Conservation (phyloP, 1,140 invertebrate genomes). For the Propsilocerus akamusi region DNA sequence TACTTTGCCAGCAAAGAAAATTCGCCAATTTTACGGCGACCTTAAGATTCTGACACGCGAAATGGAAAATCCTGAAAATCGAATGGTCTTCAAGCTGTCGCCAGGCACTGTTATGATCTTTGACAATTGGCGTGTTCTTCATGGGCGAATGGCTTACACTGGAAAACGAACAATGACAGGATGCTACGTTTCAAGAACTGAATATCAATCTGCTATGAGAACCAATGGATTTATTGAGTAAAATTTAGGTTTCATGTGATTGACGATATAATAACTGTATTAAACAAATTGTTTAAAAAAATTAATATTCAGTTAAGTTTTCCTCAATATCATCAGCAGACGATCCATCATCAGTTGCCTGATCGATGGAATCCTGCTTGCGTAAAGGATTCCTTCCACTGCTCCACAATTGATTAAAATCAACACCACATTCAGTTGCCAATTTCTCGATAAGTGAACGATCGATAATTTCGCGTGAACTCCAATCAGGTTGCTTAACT, state of each 20-base stretch:
- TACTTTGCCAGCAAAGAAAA: constrained; percentile 28
- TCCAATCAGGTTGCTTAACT: constrained; percentile 18
- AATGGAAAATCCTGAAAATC: constrained; percentile 28
- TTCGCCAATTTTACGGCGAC: constrained; percentile 38
- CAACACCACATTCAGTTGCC: constrained; percentile 20
- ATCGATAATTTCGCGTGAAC: constrained; percentile 16
- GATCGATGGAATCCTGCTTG: not conserved
- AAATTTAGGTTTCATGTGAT: no score
- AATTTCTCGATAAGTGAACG: constrained; percentile 16
- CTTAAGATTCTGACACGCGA: constrained; percentile 33
- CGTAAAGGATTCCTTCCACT: constrained; percentile 11
- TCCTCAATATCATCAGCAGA: constrained; percentile 11
- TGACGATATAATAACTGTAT: no score
- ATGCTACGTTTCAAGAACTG: constrained; percentile 38
- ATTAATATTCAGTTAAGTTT: no score
- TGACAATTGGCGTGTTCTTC: constrained; percentile 58
- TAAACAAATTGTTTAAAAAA: no score
- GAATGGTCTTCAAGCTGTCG: constrained; percentile 36
- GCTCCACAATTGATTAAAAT: constrained; percentile 21
- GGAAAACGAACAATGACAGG: constrained; percentile 35
- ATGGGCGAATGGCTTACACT: constrained; percentile 44
- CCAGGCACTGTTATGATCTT: constrained; percentile 48
- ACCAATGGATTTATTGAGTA: constrained; percentile 23
- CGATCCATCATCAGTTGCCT: constrained; percentile 7
- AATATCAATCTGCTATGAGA: constrained; percentile 36